Conservation (phyloP, 2,113 vertebrate species). For the Ellobius talpinus region DNA sequence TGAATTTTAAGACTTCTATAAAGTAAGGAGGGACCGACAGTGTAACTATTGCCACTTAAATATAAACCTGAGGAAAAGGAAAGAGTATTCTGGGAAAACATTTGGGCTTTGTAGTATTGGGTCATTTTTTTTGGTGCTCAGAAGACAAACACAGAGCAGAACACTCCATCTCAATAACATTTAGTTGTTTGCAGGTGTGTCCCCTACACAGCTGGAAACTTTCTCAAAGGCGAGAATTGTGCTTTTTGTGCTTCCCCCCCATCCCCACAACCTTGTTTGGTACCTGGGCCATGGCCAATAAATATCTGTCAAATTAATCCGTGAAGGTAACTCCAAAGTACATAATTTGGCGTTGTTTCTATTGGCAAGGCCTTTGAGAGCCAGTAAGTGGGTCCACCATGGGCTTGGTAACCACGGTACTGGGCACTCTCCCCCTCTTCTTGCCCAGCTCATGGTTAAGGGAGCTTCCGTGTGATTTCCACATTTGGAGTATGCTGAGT, state of each 20-base stretch:
- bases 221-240: slow-evolving; percentile 66
- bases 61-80: not conserved
- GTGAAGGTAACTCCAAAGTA: slow-evolving; percentile 66
- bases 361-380: slow-evolving; percentile 45
- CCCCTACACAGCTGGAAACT: slow-evolving; percentile 37
- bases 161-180: not conserved
- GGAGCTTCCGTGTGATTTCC: slow-evolving; percentile 69
- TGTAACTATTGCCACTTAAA: not conserved
- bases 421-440: slow-evolving; percentile 35
- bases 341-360: slow-evolving; percentile 13
- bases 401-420: slow-evolving; percentile 11
- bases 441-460: slow-evolving; percentile 60
- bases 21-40: not conserved
- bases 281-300: slow-evolving; percentile 43
- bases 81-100: slow-evolving; percentile 27
- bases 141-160: not conserved
- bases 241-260: slow-evolving; percentile 3
- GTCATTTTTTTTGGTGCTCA: not conserved
- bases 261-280: slow-evolving; percentile 21
- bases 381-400: not conserved
- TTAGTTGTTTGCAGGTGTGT: slow-evolving; percentile 54
- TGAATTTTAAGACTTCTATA: slow-evolving; percentile 1
- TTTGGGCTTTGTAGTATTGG: not conserved
- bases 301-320: slow-evolving; percentile 68
- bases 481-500: slow-evolving; percentile 70